Percentiles rank a stretch among this genome's conserved stretches.
Evolutionary conservation across 2,113 vertebrate species (phyloP).

Genomic region (Podocnemis expansa): DNA sequence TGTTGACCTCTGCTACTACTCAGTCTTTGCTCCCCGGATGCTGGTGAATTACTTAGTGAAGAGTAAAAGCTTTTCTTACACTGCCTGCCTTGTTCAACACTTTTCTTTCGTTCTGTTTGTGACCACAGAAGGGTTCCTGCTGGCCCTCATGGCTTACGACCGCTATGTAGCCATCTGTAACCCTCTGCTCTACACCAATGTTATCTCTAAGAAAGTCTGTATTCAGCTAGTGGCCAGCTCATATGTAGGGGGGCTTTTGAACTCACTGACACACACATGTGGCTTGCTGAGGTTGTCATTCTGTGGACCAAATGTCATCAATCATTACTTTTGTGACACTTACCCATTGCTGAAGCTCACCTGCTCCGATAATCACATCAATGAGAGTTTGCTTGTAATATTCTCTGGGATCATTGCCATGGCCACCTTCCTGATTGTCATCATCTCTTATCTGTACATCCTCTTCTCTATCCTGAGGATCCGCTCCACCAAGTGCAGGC

Average conservation of each 20-base stretch:
- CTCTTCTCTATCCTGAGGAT: constrained; percentile 62
- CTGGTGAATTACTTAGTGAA: constrained; percentile 50
- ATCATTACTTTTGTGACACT: constrained; percentile 74
- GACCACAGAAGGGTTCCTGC: constrained; percentile 57
- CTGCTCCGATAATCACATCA: constrained; percentile 40
- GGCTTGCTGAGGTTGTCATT: constrained; percentile 57
- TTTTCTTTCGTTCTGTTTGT: constrained; percentile 56
- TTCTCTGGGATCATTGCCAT: constrained; percentile 61
- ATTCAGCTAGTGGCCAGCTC: constrained; percentile 15
- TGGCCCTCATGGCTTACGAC: constrained; percentile 71
- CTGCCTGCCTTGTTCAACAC: constrained; percentile 57
- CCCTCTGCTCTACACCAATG: constrained; percentile 52
- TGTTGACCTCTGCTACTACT: constrained; percentile 36
- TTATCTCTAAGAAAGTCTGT: constrained; percentile 57
- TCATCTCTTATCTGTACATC: constrained; percentile 64
- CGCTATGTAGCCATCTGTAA: constrained; percentile 61
- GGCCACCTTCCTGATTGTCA: constrained; percentile 22
- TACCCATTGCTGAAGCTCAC: constrained; percentile 69
- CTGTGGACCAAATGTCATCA: constrained; percentile 50
- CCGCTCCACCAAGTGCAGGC: constrained; percentile 13
- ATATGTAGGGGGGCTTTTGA: constrained; percentile 45
- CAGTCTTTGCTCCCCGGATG: constrained; percentile 51
- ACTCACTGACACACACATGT: constrained; percentile 52
- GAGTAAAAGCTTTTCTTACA: constrained; percentile 49
- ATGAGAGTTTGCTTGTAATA: constrained; percentile 52